Evolutionary conservation across 2,888 invertebrate species (phyloP), one percentile per base, ranked within the genome.

Genomic region (Lypha dubia): DNA sequence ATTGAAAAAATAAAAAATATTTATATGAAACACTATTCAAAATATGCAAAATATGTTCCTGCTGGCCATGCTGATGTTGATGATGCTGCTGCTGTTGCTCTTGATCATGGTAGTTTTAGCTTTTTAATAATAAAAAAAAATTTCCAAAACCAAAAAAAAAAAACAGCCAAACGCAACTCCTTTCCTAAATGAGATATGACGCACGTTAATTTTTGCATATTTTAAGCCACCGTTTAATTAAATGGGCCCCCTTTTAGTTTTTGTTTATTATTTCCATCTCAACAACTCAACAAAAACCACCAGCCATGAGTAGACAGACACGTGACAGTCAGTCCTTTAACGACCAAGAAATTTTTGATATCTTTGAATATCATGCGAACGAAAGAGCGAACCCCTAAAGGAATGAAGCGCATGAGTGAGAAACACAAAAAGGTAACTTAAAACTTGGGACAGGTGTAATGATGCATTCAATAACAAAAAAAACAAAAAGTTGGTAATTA

Each of bases 191-290:
- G 91, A 91, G 89, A 65, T 79, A 91, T 91, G 90, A 91, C 88
- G 87, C 88, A 89, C 89, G 88, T 91, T 90, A 87, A 88, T 46
- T 79, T 91, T 91, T 91, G 91, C 92, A 91, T 92, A 92, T 91
- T 91, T 91, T 90, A 91, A 90, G 91, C 91, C 91, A 91, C 91
- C 88, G 91, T 91, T 91, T 91, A 91, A 91, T 92, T 91, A 91
- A 90, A 90, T 90, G 91, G 85, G 35, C 13, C 24, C n/a, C n/a
- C n/a, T n/a, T n/a, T n/a, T n/a, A n/a, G n/a, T n/a, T n/a, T n/a
- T n/a, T n/a, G n/a, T 58, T 28, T 17, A 35, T 24, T 22, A 3
- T 49, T 1, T 1, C 44, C 22, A 9, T 9, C 20, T 38, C 62
- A 28, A 15, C 49, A 35, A 17, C 7, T 41, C 20, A 44, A 56